Percentiles rank a stretch among this genome's conserved stretches.
These are phyloP conservation scores for Apeltes quadracus DNA, from an alignment of 2,113 vertebrate species.

Conservation along the genomic window DNA sequence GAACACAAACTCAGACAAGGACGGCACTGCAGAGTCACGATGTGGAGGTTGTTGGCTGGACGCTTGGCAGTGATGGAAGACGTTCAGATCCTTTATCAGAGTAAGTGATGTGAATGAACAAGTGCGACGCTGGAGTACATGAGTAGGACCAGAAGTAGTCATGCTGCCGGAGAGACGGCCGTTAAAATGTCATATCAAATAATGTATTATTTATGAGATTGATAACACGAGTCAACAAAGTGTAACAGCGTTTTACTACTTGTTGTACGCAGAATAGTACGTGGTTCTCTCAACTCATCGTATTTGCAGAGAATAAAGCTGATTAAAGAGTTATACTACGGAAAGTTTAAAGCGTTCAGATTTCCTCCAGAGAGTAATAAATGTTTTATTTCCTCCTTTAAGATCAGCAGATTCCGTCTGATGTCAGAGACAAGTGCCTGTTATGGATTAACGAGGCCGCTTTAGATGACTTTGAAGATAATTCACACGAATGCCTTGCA, in stretches of 20 bases:
- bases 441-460: conserved; percentile 56
- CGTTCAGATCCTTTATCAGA: neutral
- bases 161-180: neutral
- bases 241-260: neutral
- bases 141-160: neutral
- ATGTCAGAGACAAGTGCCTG: conserved; percentile 45
- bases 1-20: neutral
- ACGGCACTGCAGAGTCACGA: conserved; percentile 13
- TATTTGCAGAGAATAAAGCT: conserved; percentile 33
- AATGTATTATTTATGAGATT: neutral
- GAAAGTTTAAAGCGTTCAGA: conserved; percentile 33
- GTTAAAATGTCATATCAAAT: too few species aligned
- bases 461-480: conserved; percentile 48
- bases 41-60: neutral
- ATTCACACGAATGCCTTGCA: conserved; percentile 40
- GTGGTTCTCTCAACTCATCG: conserved; percentile 6
- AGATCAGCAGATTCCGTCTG: conserved; percentile 48
- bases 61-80: neutral
- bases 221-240: conserved; percentile 2
- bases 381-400: conserved; percentile 50
- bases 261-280: neutral
- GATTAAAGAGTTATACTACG: conserved; percentile 41
- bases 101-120: neutral
- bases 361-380: conserved; percentile 59
- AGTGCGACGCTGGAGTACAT: neutral